phyloP scores from a whole-genome alignment of 2,888 invertebrate genomes.

The Melinaea marsaeus region DNA sequence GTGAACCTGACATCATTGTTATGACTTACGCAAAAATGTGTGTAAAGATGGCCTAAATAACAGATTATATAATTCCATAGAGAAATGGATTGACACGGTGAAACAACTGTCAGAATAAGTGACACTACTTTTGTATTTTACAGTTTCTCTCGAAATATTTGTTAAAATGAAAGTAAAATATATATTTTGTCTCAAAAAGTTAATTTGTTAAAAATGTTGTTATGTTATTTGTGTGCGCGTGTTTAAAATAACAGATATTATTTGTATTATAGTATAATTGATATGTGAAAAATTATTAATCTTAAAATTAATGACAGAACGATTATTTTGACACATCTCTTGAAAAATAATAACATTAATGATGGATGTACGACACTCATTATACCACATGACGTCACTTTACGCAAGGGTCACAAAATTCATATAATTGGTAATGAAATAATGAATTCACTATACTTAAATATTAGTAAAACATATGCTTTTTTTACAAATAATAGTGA shows the following conservation, averaged over 20 bases:
- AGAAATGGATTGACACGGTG: background rate
- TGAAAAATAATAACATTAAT: background rate
- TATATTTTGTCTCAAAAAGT: too few species aligned
- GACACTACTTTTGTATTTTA: background rate
- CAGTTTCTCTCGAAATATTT: background rate
- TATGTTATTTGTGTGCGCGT: too few species aligned
- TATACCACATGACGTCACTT: background rate
- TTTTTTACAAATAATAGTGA: too few species aligned
- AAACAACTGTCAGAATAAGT: too few species aligned
- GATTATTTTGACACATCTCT: background rate
- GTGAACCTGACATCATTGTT: constrained; percentile 35
- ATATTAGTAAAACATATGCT: too few species aligned
- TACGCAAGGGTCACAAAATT: background rate
- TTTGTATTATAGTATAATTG: background rate
- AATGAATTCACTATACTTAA: background rate
- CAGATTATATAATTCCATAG: constrained; percentile 2
- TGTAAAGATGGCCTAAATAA: constrained; percentile 5
- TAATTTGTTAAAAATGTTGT: too few species aligned
- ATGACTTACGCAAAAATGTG: constrained; percentile 24
- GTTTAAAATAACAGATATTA: too few species aligned
- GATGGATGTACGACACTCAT: background rate
- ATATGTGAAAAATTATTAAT: background rate
- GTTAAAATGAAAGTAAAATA: background rate
- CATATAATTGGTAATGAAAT: background rate
- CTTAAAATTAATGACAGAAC: background rate